Conservation (phyloP, 2,113 vertebrate species). For the Coptodon bakossiorum region DNA sequence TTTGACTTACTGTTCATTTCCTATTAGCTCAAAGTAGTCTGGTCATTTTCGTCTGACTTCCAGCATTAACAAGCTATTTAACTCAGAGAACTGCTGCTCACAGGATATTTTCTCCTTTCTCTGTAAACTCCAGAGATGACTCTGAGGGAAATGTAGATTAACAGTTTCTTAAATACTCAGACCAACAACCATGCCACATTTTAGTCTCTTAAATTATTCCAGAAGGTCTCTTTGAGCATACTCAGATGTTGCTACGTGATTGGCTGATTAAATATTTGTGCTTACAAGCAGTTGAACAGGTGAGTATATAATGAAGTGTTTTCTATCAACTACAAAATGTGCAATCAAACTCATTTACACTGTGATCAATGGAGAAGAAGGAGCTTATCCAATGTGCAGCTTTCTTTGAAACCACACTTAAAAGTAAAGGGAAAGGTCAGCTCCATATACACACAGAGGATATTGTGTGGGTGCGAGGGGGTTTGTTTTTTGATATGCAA, state of each 20-base stretch:
- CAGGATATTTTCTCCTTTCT: background rate
- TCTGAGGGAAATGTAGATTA: background rate
- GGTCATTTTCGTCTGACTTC: background rate
- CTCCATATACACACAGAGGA: background rate
- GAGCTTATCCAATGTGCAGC: background rate
- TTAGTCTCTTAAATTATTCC: background rate
- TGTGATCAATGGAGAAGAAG: background rate
- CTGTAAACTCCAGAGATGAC: background rate
- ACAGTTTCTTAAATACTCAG: background rate
- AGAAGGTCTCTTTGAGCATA: background rate
- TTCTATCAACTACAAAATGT: background rate
- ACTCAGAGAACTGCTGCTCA: background rate
- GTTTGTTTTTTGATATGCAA: conserved; percentile 1
- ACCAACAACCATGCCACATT: background rate
- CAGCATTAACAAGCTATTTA: background rate
- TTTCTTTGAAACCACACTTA: conserved; percentile 14
- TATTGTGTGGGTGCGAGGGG: background rate
- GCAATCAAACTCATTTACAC: background rate
- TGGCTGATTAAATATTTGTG: background rate
- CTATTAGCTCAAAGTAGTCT: background rate
- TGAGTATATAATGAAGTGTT: background rate
- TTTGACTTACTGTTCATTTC: background rate
- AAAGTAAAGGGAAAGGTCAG: conserved; percentile 37
- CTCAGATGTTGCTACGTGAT: background rate
- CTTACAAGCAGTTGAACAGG: background rate